These are phyloP conservation scores for Piezodorus guildinii DNA, from an alignment of 1,140 invertebrate genomes.

Conservation along the genomic window DNA sequence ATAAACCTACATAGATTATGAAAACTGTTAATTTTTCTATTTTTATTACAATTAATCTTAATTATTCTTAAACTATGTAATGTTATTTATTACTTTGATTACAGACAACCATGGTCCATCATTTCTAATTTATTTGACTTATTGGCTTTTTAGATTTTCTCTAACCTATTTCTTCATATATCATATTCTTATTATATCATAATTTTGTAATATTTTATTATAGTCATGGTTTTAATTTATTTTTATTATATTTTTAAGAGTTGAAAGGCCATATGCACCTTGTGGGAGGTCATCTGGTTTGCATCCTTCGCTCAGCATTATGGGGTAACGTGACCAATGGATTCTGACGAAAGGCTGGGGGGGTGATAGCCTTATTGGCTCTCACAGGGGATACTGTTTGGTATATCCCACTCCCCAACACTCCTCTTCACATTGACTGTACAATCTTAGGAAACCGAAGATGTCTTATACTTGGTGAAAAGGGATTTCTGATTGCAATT, in stretches of 20 bases:
- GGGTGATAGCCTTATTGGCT: slow-evolving; percentile 45
- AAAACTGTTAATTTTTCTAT: no score
- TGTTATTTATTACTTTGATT: no score
- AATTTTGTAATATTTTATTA: no score
- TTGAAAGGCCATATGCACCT: slow-evolving; percentile 56
- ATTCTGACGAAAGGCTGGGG: slow-evolving; percentile 37
- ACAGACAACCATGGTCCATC: no score
- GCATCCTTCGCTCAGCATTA: slow-evolving; percentile 47
- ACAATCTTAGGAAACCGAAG: slow-evolving; percentile 52
- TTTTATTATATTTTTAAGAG: slow-evolving; percentile 37
- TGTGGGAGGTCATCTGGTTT: slow-evolving; percentile 55
- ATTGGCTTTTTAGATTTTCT: no score
- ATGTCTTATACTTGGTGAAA: slow-evolving; percentile 56
- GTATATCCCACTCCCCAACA: slow-evolving; percentile 46
- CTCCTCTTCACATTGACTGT: slow-evolving; percentile 57
- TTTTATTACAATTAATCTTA: no score
- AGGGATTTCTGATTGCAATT: slow-evolving; percentile 52
- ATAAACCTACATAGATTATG: no score
- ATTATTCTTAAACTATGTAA: no score
- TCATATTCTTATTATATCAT: no score
- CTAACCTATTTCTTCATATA: no score
- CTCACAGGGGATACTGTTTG: slow-evolving; percentile 48
- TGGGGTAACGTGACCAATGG: slow-evolving; percentile 33
- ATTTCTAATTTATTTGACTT: no score
- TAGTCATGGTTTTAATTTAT: neutral